A percentile compares a stretch with the other conserved stretches of the same genome.
Conservation (phyloP, 2,797 vertebrate genomes). For the Caiman crocodilus region DNA sequence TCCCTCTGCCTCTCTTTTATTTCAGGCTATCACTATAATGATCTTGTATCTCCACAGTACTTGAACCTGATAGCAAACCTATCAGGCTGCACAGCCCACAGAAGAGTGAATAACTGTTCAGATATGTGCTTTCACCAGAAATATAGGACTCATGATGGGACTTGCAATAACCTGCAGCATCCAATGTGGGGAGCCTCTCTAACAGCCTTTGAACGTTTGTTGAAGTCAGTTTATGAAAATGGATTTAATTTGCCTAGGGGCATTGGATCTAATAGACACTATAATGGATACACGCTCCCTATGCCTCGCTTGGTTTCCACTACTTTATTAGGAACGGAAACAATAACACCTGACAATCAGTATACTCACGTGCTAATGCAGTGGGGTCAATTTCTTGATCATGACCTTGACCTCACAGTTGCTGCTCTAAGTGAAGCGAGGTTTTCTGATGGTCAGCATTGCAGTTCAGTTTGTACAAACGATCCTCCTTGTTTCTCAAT, state of each 20-base stretch:
- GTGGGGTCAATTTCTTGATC: slow-evolving; percentile 99
- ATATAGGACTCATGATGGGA: slow-evolving; percentile 95
- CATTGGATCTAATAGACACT: slow-evolving; percentile 80
- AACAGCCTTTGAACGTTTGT: slow-evolving; percentile 93
- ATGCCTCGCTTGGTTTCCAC: slow-evolving; percentile 95
- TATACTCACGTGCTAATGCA: slow-evolving; percentile 99
- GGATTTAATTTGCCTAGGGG: slow-evolving; percentile 96
- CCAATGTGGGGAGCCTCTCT: slow-evolving; percentile 98
- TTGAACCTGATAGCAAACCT: slow-evolving; percentile 96
- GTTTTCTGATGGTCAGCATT: slow-evolving; percentile 96
- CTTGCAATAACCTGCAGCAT: slow-evolving; percentile 98
- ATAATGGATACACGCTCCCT: slow-evolving; percentile 89
- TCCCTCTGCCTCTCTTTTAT: slow-evolving; percentile 36
- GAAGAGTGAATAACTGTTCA: slow-evolving; percentile 95
- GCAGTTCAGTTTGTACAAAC: slow-evolving; percentile 91
- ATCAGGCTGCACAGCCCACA: slow-evolving; percentile 95
- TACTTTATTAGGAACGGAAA: slow-evolving; percentile 91
- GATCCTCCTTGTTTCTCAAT: slow-evolving; percentile 97
- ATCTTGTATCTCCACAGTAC: slow-evolving; percentile 96
- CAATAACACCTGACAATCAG: slow-evolving; percentile 91
- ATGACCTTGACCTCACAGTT: slow-evolving; percentile 95
- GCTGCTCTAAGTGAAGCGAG: slow-evolving; percentile 94
- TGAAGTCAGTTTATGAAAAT: slow-evolving; percentile 96
- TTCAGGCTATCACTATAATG: slow-evolving; percentile 97
- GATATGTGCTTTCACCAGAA: slow-evolving; percentile 99